A percentile compares a stretch with the other conserved stretches of the same genome.
phyloP scores from a whole-genome alignment of 2,113 vertebrate species.

The Hymenochirus boettgeri region DNA sequence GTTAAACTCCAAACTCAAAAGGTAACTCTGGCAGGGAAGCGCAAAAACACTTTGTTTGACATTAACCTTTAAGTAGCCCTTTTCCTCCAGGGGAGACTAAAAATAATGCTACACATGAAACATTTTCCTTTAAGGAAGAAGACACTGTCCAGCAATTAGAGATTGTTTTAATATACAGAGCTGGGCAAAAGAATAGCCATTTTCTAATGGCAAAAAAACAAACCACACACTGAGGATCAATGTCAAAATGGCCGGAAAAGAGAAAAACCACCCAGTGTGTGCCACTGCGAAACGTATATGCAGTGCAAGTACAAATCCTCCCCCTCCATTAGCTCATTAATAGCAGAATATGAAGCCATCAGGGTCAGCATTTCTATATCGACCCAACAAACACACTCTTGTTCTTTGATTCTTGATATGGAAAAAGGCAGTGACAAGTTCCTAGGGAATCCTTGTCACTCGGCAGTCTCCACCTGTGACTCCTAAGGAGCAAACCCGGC shows the following conservation, averaged over 20 bases:
- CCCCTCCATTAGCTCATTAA: conserved; percentile 24
- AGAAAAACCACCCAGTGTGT: not conserved
- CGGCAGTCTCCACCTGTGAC: conserved; percentile 24
- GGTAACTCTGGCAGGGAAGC: no score
- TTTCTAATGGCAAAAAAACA: no score
- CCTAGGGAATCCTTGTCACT: conserved; percentile 23
- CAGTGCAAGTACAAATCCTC: not conserved
- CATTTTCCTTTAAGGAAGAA: no score
- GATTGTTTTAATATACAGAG: no score
- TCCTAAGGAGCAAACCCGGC: conserved; percentile 9
- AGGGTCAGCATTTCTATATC: conserved; percentile 25
- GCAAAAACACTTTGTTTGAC: no score
- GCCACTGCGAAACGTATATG: not conserved
- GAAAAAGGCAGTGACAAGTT: not conserved
- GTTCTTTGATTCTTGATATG: conserved; percentile 18
- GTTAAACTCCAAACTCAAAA: no score
- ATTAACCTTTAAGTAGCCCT: no score
- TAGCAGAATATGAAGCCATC: not conserved
- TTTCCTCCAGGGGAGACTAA: no score
- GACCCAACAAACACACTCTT: conserved; percentile 33
- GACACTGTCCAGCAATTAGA: no score
- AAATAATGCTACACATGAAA: no score
- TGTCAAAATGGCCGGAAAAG: not conserved
- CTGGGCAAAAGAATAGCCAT: no score
- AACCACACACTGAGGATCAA: no score